Percentiles rank a stretch among this genome's conserved stretches.
Evolutionary conservation across 2,797 vertebrate genomes (phyloP).

Genomic region (Erpetoichthys calabaricus): DNA sequence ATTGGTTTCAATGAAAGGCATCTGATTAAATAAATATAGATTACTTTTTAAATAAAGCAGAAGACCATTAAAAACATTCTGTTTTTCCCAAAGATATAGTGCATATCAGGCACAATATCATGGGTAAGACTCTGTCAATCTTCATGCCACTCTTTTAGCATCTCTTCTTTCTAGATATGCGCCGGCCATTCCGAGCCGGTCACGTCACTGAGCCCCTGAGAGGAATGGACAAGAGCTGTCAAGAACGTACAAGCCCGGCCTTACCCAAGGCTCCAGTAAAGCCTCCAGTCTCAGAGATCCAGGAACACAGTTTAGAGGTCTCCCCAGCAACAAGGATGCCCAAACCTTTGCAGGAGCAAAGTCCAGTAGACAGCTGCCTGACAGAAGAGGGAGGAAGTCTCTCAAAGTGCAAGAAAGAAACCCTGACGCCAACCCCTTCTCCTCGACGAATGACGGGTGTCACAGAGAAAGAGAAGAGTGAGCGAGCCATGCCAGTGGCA

Average conservation of each 20-base stretch:
- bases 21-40: too few species aligned
- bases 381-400: conserved; percentile 14
- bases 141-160: too few species aligned
- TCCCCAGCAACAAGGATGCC: conserved; percentile 19
- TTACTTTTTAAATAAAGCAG: too few species aligned
- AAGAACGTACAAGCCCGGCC: conserved; percentile 35
- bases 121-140: too few species aligned
- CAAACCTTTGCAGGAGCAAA: conserved; percentile 24
- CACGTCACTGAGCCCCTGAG: conserved; percentile 30
- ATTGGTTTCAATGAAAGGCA: too few species aligned
- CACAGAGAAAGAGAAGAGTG: conserved; percentile 20
- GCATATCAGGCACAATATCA: too few species aligned
- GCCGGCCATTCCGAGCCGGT: conserved; percentile 33
- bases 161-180: conserved; percentile 33
- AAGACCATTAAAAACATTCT: too few species aligned
- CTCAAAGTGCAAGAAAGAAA: conserved; percentile 23
- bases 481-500: conserved; percentile 39
- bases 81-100: too few species aligned
- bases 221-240: conserved; percentile 23
- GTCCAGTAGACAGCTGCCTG: conserved; percentile 8
- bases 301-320: conserved; percentile 15
- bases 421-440: conserved; percentile 23
- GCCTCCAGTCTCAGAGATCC: conserved; percentile 29
- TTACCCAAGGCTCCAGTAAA: conserved; percentile 41
- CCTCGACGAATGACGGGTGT: conserved; percentile 29